A percentile compares a stretch with the other conserved stretches of the same genome.
phyloP scores from a whole-genome alignment of 1,140 invertebrate species.

The Pseudomyrmex pallidus region DNA sequence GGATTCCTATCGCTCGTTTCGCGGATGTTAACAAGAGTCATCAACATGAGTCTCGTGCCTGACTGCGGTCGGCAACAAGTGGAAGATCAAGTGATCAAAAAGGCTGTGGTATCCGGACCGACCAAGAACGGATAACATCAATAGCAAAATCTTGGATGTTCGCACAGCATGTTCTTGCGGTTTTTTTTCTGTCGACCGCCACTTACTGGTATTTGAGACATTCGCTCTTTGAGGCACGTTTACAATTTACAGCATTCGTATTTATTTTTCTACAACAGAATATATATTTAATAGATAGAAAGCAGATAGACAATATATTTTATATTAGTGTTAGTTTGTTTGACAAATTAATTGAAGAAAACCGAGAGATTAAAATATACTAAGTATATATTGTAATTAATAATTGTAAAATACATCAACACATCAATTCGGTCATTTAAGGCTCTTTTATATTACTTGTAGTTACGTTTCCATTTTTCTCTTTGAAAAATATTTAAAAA shows the following conservation, averaged over 20 bases:
- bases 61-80: slow-evolving; percentile 76
- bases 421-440: too few relatives aligned
- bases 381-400: too few relatives aligned
- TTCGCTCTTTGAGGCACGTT: background rate
- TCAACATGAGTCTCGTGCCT: slow-evolving; percentile 82
- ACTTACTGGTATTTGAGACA: slow-evolving; percentile 6
- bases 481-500: too few relatives aligned
- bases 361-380: too few relatives aligned
- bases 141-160: slow-evolving; percentile 69
- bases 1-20: slow-evolving; percentile 83
- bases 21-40: slow-evolving; percentile 84
- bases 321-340: too few relatives aligned
- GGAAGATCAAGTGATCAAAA: slow-evolving; percentile 60
- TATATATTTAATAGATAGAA: too few relatives aligned
- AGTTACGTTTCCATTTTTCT: too few relatives aligned
- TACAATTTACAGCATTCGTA: background rate
- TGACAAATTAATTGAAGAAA: too few relatives aligned
- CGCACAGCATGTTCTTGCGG: slow-evolving; percentile 63
- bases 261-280: background rate
- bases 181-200: slow-evolving; percentile 40
- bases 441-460: background rate
- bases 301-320: too few relatives aligned
- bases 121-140: slow-evolving; percentile 46
- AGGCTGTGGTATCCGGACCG: slow-evolving; percentile 68
- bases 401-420: too few relatives aligned